Evolutionary conservation across 1,140 invertebrate species (phyloP), one percentile per base, ranked within the genome.

Genomic region (Centruroides vittatus): DNA sequence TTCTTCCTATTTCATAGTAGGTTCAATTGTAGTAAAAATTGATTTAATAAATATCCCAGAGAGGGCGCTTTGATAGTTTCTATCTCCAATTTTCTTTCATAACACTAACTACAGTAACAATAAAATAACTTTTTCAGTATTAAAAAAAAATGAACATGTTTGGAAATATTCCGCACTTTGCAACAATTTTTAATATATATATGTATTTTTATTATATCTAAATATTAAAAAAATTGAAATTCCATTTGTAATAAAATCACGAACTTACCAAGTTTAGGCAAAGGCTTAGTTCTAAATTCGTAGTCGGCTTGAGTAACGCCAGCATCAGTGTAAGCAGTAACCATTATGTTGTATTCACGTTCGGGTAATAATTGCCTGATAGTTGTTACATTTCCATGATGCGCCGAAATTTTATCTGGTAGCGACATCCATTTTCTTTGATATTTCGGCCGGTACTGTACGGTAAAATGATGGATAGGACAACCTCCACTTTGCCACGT

Each of bases 401-500:
- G 36, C 4, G 56, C 34, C 0, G 50, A 51, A 7, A 64, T 63
- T 34, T 50, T 59, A 65, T 71, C 62, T 71, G 46, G 63, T 47
- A 93, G 88, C 72, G 92, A 86, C 67, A 86, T 92, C 90, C 89
- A 93, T 78, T 93, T 89, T 61, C 67, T 78, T 77, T 65, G 73
- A 69, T 71, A 77, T 55, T 75, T 75, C 11, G 78, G 89, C 74
- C 93, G 93, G 56, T 79, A 78, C 50, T 73, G 73, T 5, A 82
- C 70, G 47, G 74, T 74, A 66, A 79, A 82, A 57, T 77, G 76
- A 8, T 69, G 69, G 47, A 83, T 76, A 3, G 78, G 75, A 70
- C 81, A 83, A 10, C 76, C 76, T 9, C 75, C 74, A 73, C 93
- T 89, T 35, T 73, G 71, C 80, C 80, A 83, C 5, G 73, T 70